Evolutionary conservation across 2,888 invertebrate species (phyloP).

Genomic region (Omphaloscelis lunosa): DNA sequence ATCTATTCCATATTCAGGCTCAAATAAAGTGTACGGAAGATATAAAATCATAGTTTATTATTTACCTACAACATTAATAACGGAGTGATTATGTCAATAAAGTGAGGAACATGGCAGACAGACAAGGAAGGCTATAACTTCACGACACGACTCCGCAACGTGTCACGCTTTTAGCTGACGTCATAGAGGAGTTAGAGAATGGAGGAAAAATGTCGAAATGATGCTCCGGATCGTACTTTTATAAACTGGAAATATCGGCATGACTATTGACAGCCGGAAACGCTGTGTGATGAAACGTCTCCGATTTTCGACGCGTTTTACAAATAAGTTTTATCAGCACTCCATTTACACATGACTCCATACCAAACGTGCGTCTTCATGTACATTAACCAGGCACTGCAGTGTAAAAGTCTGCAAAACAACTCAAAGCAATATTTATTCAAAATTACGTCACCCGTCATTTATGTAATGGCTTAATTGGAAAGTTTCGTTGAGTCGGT

Average conservation of each 20-base stretch:
- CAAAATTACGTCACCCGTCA: conserved; percentile 77
- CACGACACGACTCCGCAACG: conserved; percentile 36
- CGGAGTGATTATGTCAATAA: conserved; percentile 61
- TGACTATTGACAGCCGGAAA: not conserved
- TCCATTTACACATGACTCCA: conserved; percentile 3
- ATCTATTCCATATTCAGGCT: conserved; percentile 45
- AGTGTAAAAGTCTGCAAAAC: conserved; percentile 65
- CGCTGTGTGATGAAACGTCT: not conserved
- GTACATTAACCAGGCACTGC: conserved; percentile 54
- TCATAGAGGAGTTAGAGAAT: conserved; percentile 22
- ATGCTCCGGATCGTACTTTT: not conserved
- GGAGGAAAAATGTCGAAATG: conserved; percentile 15
- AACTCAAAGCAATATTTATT: conserved; percentile 75
- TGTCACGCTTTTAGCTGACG: conserved; percentile 27
- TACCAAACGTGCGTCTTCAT: not conserved
- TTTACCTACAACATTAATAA: conserved; percentile 50
- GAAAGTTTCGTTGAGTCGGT: conserved; percentile 84
- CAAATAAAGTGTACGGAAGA: conserved; percentile 53
- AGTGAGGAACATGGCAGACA: conserved; percentile 47
- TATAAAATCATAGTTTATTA: conserved; percentile 58
- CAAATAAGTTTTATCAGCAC: not conserved
- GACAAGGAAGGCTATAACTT: conserved; percentile 43
- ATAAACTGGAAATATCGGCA: not conserved
- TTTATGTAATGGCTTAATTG: conserved; percentile 88
- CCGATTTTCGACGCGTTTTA: not conserved